A percentile compares a stretch with the other conserved stretches of the same genome.
Conservation (phyloP, 2,888 invertebrate species). For the Amiota mariae region DNA sequence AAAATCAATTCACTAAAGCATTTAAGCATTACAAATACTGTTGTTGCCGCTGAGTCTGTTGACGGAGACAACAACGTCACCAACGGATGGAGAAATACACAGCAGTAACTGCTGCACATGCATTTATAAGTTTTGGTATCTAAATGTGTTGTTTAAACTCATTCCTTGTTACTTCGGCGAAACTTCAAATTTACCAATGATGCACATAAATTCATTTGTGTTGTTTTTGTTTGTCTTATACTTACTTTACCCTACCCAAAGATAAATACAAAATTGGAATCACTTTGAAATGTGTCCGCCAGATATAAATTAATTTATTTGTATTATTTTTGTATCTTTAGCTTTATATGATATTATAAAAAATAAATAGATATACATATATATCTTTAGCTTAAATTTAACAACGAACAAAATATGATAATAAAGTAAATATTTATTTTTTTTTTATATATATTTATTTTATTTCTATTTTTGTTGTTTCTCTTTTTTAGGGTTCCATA, state of each 20-base stretch:
- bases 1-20: slow-evolving; percentile 74
- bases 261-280: slow-evolving; percentile 60
- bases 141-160: neutral
- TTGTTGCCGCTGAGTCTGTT: slow-evolving; percentile 50
- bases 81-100: neutral
- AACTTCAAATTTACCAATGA: slow-evolving; percentile 69
- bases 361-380: too few species aligned
- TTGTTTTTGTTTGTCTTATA: slow-evolving; percentile 42
- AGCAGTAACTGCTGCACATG: too few species aligned
- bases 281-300: slow-evolving; percentile 66
- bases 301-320: slow-evolving; percentile 51
- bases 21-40: slow-evolving; percentile 70
- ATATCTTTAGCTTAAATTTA: neutral
- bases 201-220: slow-evolving; percentile 69
- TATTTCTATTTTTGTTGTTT: too few species aligned
- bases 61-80: slow-evolving; percentile 43
- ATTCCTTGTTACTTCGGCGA: slow-evolving; percentile 39
- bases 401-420: neutral
- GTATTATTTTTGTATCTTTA: slow-evolving; percentile 19
- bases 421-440: too few species aligned
- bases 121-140: neutral
- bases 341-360: too few species aligned
- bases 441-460: too few species aligned
- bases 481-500: too few species aligned
- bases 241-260: slow-evolving; percentile 34